A percentile compares a stretch with the other conserved stretches of the same genome.
Conservation (phyloP, 2,888 invertebrate genomes). For the Lepidochrysops patricia region DNA sequence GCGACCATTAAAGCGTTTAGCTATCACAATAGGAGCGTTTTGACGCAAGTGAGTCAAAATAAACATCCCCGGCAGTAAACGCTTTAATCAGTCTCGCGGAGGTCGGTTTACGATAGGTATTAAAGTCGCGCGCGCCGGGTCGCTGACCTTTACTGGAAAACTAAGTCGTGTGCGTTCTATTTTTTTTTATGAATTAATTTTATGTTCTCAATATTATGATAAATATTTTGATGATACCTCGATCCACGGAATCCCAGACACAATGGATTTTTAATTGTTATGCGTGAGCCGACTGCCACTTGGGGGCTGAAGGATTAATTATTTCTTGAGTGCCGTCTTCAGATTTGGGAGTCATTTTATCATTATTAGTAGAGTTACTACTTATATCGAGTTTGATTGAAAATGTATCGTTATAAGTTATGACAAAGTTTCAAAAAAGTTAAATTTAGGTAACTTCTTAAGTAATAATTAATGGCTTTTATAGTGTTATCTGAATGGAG, state of each 20-base stretch:
- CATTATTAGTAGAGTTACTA: no score
- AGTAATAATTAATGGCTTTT: no score
- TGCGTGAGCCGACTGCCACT: no score
- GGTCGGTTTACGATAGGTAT: conserved; percentile 54
- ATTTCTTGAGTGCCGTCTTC: no score
- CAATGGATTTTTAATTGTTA: neutral
- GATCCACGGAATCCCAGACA: no score
- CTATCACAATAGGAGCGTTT: conserved; percentile 24
- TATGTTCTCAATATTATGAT: neutral
- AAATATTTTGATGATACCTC: neutral
- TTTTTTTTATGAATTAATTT: neutral
- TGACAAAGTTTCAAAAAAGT: no score
- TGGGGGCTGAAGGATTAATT: no score
- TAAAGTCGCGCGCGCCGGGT: conserved; percentile 38
- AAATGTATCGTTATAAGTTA: no score
- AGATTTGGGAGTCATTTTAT: no score
- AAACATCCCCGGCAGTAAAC: conserved; percentile 35
- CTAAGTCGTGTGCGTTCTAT: neutral
- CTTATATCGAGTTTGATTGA: no score
- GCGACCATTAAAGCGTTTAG: conserved; percentile 16
- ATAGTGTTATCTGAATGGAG: no score
- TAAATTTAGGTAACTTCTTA: no score
- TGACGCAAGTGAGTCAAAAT: conserved; percentile 29
- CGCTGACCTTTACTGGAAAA: conserved; percentile 46
- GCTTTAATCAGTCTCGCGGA: conserved; percentile 49